Evolutionary conservation across 2,113 vertebrate genomes (phyloP).

Genomic region (Clarias batrachus): DNA sequence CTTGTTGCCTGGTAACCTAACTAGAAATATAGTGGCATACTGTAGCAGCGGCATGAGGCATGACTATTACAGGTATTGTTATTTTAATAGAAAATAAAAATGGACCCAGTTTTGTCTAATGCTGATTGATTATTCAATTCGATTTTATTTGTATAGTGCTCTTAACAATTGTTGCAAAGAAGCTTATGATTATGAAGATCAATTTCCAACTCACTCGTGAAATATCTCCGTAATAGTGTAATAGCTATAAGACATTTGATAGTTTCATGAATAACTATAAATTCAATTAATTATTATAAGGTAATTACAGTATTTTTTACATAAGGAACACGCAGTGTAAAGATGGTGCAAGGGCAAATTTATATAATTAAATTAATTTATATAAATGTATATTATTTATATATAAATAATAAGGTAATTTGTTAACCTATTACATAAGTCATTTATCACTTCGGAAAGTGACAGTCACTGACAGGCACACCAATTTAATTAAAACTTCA

Average conservation of each 20-base stretch:
- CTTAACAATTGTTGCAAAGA: too few relatives aligned
- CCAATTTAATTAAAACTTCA: background rate
- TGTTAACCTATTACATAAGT: background rate
- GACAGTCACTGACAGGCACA: background rate
- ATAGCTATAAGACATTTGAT: background rate
- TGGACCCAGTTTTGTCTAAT: too few relatives aligned
- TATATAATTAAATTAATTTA: too few relatives aligned
- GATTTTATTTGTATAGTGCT: too few relatives aligned
- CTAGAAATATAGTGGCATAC: constrained; percentile 48
- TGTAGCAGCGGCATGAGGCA: background rate
- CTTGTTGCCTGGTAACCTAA: constrained; percentile 76
- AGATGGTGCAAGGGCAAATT: too few relatives aligned
- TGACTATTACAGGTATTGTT: background rate
- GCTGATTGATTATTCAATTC: too few relatives aligned
- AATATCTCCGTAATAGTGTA: background rate
- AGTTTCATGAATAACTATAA: background rate
- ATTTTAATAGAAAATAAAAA: background rate
- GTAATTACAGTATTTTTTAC: too few relatives aligned
- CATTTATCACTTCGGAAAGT: background rate
- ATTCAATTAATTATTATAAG: background rate
- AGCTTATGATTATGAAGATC: too few relatives aligned
- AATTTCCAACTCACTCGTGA: too few relatives aligned
- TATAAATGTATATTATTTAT: too few relatives aligned
- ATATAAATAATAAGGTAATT: background rate
- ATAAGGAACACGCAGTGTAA: too few relatives aligned